Base-by-base conservation (phyloP, 2,888 invertebrate species). In the Dasypogon diadema region DNA sequence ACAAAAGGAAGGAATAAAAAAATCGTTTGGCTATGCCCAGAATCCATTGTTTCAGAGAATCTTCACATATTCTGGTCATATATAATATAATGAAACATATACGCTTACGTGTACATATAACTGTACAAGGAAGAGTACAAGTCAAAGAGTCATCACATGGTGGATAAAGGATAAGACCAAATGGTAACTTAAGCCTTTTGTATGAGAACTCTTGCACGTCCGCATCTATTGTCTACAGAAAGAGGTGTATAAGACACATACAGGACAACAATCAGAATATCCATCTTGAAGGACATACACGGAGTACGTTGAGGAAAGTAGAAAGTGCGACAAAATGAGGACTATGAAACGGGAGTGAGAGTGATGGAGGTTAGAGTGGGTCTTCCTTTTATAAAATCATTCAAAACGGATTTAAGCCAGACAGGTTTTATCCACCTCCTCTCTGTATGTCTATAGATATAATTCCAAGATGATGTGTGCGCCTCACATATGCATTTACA, bases 191-290 rank as follows among this genome's bases (percentile, higher is more conserved):
- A 73, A 73, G 73, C 56, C 73, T 73, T 73, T 73, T 73, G 73
- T 73, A 58, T 42, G 73, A 73, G 56, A 63, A 58, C 74, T 74
- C 74, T 63, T 74, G 74, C 58, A 74, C 74, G 74, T 58, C 60
- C 74, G 51, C 48, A 22, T 51, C 63, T 65, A 75, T 75, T 75
- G 75, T 75, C 75, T 75, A 24, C 37, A 60, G n/a, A 74, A 51
- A 75, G 75, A 63, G 60, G 74, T 74, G 63, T 75, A 75, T 37
- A 65, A 65, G 54, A 74, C 76, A 76, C 34, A 76, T 73, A 74
- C 74, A 76, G 76, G 76, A 76, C 76, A 76, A 76, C 76, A 76
- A 76, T 76, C 76, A 76, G 74, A 76, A 76, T 76, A 76, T 72
- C 76, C 76, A 76, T 76, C 76, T 76, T 76, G 74, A 76, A 76